A percentile compares a stretch with the other conserved stretches of the same genome.
Evolutionary conservation across 2,113 vertebrate species (phyloP).

Genomic region (Lathamus discolor): DNA sequence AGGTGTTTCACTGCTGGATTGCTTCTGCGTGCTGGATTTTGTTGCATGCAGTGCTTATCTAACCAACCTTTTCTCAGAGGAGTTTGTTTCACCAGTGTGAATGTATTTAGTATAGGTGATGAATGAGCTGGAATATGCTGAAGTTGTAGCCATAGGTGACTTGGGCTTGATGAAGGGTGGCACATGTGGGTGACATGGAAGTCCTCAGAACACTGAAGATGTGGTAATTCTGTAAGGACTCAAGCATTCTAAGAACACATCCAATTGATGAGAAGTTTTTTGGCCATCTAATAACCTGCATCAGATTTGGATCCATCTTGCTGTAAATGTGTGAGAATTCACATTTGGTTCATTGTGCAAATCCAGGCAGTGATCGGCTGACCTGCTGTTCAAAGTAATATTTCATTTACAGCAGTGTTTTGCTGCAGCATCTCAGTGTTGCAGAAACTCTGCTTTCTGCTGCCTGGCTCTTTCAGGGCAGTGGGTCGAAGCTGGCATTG

Average conservation of each 20-base stretch:
- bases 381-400: not conserved
- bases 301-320: not conserved
- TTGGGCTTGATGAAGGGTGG: not conserved
- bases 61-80: not conserved
- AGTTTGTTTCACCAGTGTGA: not conserved
- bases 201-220: not conserved
- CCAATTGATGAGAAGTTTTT: not conserved
- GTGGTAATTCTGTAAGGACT: not conserved
- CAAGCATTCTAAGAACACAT: not conserved
- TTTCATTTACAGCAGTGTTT: not conserved
- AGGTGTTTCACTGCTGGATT: not conserved
- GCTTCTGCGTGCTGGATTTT: not conserved
- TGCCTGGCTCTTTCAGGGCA: not conserved
- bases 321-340: not conserved
- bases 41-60: not conserved
- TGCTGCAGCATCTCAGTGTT: not conserved
- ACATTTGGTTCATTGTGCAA: not conserved
- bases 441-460: not conserved
- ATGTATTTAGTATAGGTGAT: not conserved
- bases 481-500: not conserved
- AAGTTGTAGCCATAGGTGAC: not conserved
- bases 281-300: not conserved
- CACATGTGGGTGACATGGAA: not conserved
- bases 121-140: not conserved
- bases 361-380: not conserved